Base-by-base conservation (phyloP, 1,140 invertebrate genomes). In the Pogonomyrmex californicus region DNA sequence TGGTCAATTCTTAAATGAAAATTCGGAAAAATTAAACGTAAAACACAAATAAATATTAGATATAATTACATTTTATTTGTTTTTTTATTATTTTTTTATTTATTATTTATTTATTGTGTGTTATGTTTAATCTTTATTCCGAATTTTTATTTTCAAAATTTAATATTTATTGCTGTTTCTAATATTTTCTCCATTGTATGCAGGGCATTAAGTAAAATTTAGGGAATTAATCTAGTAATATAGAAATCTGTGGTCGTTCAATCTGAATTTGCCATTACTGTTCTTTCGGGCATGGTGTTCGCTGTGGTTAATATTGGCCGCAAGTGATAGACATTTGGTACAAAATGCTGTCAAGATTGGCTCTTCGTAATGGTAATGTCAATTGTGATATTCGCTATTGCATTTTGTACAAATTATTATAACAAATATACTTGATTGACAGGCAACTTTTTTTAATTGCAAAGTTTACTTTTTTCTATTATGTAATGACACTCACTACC, bases 321-420 rank as follows among this genome's bases (percentile, higher is more conserved):
- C 78, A 47, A 51, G 56, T 51, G 7, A 14, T 30, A 38, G 36
- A 38, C 60, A 12, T 85, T 38, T 1, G 6, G 10, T 54, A 3
- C 14, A 90, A 71, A 41, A 91, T 91, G 90, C 36, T 91, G 62
- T 91, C 90, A 23, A 90, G 90, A 71, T 70, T 91, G 49, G 79
- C 73, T 65, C 51, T 90, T 33, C 90, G 89, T 1, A 86, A 86
- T 62, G 73, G 90, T 90, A 86, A 62, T 78, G 23, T n/a, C 12
- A 77, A 68, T 85, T 70, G 1, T 6, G 14, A 54, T 10, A 10
- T 14, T 41, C 23, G 23, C 0, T 0, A 44, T 38, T 60, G 44
- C 23, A 23, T 36, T 36, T 44, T 38, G 23, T n/a, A 44, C 0
- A 36, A 10, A 49, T 56, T 38, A 63, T 44, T 14, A 3, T 2